Evolutionary conservation across 1,140 invertebrate genomes (phyloP).

Genomic region (Myzus persicae): DNA sequence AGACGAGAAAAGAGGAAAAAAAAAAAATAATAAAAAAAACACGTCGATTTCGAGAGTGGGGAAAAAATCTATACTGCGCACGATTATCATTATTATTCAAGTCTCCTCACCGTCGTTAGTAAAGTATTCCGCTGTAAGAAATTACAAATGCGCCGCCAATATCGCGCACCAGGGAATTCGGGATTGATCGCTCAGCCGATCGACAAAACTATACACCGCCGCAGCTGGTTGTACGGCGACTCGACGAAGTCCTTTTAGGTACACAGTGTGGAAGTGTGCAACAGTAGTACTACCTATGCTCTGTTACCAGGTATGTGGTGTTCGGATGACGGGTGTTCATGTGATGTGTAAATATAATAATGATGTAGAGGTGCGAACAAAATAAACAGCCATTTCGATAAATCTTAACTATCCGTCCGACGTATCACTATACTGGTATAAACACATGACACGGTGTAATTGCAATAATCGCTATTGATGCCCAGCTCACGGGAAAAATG

Average conservation of each 20-base stretch:
- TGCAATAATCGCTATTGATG: too few species aligned
- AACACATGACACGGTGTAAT: too few species aligned
- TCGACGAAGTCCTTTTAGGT: background rate
- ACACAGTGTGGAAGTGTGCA: background rate
- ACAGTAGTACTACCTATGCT: background rate
- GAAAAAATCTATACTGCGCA: background rate
- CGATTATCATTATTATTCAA: slow-evolving; percentile 24
- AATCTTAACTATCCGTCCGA: background rate
- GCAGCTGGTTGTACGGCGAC: background rate
- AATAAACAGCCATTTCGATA: background rate
- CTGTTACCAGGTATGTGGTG: background rate
- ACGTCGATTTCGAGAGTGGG: background rate
- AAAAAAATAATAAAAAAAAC: background rate
- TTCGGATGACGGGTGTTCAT: background rate
- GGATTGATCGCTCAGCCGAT: background rate
- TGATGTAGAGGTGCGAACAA: too few species aligned
- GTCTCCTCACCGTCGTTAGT: background rate
- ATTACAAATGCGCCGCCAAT: slow-evolving; percentile 15
- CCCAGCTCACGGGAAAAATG: too few species aligned
- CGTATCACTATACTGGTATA: too few species aligned
- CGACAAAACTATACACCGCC: background rate
- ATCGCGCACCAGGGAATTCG: background rate
- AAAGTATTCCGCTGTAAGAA: background rate
- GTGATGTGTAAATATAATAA: too few species aligned
- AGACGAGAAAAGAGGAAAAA: background rate